phyloP scores from a whole-genome alignment of 2,888 invertebrate species.

The Hybos culiciformis region DNA sequence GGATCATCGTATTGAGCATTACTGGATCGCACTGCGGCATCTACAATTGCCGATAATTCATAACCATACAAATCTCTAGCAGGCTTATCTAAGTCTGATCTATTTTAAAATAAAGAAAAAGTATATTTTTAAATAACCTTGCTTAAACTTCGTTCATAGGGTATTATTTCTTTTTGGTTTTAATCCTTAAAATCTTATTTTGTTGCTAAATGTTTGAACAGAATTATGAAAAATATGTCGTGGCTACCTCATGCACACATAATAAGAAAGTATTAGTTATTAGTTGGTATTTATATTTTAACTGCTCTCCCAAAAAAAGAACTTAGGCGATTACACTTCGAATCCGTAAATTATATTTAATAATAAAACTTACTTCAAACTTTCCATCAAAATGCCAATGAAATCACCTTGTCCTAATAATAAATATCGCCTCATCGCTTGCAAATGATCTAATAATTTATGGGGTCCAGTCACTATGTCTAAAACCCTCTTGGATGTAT shows the following conservation, averaged over 20 bases:
- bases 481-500: constrained; percentile 74
- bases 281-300: background rate
- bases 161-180: no score
- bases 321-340: background rate
- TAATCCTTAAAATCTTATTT: background rate
- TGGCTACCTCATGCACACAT: no score
- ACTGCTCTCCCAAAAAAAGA: background rate
- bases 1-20: constrained; percentile 89
- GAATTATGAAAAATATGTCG: no score
- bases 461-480: constrained; percentile 77
- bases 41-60: constrained; percentile 72
- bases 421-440: constrained; percentile 79
- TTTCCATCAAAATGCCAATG: constrained; percentile 82
- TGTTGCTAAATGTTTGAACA: background rate
- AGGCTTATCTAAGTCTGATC: constrained; percentile 77
- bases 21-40: constrained; percentile 76
- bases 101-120: constrained; percentile 29
- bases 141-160: background rate
- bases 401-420: constrained; percentile 94
- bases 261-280: background rate
- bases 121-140: background rate
- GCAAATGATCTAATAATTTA: constrained; percentile 78
- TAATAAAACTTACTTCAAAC: constrained; percentile 55
- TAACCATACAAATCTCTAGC: constrained; percentile 77
- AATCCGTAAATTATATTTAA: background rate